Evolutionary conservation across 2,113 vertebrate genomes (phyloP).

Genomic region (Atlantisia rogersi): DNA sequence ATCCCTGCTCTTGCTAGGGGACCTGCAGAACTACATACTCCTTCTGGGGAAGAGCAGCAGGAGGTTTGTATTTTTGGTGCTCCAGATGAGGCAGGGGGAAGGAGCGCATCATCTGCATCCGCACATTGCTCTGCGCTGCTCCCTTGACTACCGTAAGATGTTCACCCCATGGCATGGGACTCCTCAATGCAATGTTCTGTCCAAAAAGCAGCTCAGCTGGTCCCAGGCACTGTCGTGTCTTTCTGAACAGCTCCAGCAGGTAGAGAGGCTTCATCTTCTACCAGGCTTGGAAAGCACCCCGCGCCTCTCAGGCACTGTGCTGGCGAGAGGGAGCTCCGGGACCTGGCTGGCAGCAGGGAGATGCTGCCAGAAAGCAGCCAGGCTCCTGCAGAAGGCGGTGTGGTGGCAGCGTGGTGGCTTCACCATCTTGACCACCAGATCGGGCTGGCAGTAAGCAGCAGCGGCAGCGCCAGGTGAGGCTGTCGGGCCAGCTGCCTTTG

Average conservation of each 20-base stretch:
- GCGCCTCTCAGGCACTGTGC: fast-evolving
- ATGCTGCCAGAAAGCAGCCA: background rate
- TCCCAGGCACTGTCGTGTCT: background rate
- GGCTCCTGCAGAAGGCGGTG: background rate
- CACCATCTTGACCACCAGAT: slow-evolving; percentile 4
- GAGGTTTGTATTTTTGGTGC: background rate
- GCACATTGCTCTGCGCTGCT: fast-evolving
- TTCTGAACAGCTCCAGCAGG: background rate
- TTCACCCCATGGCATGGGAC: background rate
- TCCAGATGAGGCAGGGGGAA: fast-evolving
- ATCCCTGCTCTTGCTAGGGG: background rate
- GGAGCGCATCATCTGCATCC: fast-evolving
- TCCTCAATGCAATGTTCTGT: background rate
- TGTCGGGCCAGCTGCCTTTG: background rate
- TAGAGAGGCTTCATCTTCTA: background rate
- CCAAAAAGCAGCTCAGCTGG: background rate
- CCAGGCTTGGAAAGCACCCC: background rate
- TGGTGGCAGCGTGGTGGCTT: background rate
- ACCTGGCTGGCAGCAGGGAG: background rate
- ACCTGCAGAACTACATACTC: background rate
- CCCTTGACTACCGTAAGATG: fast-evolving
- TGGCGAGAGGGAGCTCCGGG: background rate
- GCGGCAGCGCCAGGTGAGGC: slow-evolving; percentile 25
- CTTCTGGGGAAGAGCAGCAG: too few species aligned
- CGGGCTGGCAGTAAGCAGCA: background rate